A percentile compares a stretch with the other conserved stretches of the same genome.
These are phyloP conservation scores for Globia sparganii DNA, from an alignment of 2,888 invertebrate species.

Conservation along the genomic window DNA sequence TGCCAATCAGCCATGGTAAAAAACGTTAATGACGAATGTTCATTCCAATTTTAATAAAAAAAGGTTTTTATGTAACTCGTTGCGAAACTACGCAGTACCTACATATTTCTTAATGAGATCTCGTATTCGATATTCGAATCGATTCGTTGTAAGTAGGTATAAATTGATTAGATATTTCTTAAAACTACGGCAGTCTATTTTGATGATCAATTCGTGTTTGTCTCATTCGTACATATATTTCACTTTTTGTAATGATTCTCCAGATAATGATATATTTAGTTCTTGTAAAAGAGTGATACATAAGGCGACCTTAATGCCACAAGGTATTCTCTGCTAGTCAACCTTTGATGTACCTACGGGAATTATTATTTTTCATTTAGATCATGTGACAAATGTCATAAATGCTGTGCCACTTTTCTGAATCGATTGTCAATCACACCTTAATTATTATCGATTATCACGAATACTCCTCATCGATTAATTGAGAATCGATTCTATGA, in stretches of 20 bases:
- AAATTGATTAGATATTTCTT: not conserved
- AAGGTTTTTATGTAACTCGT: slow-evolving; percentile 48
- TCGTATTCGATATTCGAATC: slow-evolving; percentile 45
- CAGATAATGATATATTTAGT: not conserved
- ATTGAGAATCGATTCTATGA: slow-evolving; percentile 24
- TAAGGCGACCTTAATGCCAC: no score
- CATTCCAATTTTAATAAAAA: slow-evolving; percentile 47
- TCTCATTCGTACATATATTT: not conserved
- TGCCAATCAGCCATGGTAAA: slow-evolving; percentile 51
- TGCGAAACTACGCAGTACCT: slow-evolving; percentile 44
- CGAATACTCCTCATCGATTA: slow-evolving; percentile 10
- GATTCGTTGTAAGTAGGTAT: slow-evolving; percentile 16
- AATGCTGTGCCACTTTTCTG: not conserved
- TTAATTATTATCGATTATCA: slow-evolving; percentile 14
- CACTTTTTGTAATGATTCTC: not conserved
- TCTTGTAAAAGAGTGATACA: not conserved
- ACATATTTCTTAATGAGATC: slow-evolving; percentile 41
- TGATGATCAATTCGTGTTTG: not conserved
- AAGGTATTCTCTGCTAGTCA: no score
- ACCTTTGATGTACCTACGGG: not conserved
- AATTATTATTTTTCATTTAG: not conserved
- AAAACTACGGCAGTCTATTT: not conserved
- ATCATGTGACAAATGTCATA: not conserved
- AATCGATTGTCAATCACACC: not conserved
- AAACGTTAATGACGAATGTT: slow-evolving; percentile 47